Conservation (phyloP, 2,113 vertebrate genomes). For the Gopherus evgoodei region DNA sequence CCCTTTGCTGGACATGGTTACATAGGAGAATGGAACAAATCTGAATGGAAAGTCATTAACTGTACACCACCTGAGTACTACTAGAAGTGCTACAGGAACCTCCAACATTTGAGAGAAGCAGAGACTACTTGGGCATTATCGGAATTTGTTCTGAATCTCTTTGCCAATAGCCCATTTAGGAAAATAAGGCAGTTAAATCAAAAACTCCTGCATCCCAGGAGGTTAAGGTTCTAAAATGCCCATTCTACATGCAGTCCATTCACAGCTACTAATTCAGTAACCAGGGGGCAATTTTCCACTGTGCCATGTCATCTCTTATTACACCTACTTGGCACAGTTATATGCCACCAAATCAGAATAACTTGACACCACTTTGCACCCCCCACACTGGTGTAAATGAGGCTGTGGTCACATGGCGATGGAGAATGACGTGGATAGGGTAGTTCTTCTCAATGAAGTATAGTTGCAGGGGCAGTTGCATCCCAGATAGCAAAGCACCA, state of each 20-base stretch:
- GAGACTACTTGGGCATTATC: background rate
- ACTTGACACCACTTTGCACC: background rate
- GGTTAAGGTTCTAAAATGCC: background rate
- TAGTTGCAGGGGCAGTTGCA: background rate
- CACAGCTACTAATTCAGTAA: background rate
- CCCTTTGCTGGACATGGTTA: rapidly evolving
- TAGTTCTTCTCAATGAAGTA: background rate
- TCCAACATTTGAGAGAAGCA: background rate
- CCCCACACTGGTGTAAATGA: background rate
- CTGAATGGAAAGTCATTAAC: background rate
- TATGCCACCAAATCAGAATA: background rate
- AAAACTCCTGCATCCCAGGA: rapidly evolving
- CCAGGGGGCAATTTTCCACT: background rate
- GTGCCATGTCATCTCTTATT: background rate
- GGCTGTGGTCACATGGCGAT: background rate
- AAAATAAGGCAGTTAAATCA: background rate
- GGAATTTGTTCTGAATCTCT: rapidly evolving
- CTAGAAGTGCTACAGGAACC: background rate
- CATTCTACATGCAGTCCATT: background rate
- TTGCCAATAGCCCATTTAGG: background rate
- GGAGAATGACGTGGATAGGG: background rate
- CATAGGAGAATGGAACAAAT: background rate
- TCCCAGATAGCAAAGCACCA: background rate
- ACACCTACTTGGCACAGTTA: no score
- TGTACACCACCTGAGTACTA: background rate